Percentiles rank a stretch among this genome's conserved stretches.
These are phyloP conservation scores for Chiridota heheva DNA, from an alignment of 35 echinoderm and acorn worm genomes.

Conservation along the genomic window DNA sequence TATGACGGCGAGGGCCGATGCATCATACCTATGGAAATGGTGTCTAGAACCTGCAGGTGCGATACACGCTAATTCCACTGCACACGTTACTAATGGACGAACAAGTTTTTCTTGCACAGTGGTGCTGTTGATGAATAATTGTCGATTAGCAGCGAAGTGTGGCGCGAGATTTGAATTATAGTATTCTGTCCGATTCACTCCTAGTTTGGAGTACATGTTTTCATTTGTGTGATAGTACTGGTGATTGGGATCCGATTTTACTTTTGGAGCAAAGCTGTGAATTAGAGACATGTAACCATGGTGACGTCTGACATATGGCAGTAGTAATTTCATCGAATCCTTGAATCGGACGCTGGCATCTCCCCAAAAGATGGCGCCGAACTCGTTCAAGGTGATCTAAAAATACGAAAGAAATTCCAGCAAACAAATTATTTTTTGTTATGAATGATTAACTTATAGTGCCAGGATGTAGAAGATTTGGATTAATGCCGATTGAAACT, in stretches of 20 bases:
- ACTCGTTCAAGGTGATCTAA: slow-evolving; percentile 59
- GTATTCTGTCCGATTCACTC: slow-evolving; percentile 39
- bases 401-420: not conserved
- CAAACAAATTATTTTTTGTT: not conserved
- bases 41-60: slow-evolving; percentile 4
- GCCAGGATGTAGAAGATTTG: not conserved
- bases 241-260: slow-evolving; percentile 8
- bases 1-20: slow-evolving; percentile 45
- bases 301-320: slow-evolving; percentile 41
- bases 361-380: slow-evolving; percentile 69
- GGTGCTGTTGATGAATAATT: slow-evolving; percentile 59
- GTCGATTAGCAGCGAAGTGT: slow-evolving; percentile 48
- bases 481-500: not conserved
- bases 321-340: slow-evolving; percentile 21
- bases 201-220: slow-evolving; percentile 33
- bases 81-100: slow-evolving; percentile 49
- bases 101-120: slow-evolving; percentile 38
- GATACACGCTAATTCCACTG: slow-evolving; percentile 40
- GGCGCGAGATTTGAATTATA: slow-evolving; percentile 15
- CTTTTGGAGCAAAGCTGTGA: slow-evolving; percentile 51
- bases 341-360: slow-evolving; percentile 61
- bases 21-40: slow-evolving; percentile 35
- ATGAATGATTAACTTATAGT: not conserved
- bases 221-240: slow-evolving; percentile 49
- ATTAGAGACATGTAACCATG: slow-evolving; percentile 52